Percentiles rank a stretch among this genome's conserved stretches.
These are phyloP conservation scores for Pimpla rufipes DNA, from an alignment of 2,888 invertebrate genomes.

Conservation along the genomic window DNA sequence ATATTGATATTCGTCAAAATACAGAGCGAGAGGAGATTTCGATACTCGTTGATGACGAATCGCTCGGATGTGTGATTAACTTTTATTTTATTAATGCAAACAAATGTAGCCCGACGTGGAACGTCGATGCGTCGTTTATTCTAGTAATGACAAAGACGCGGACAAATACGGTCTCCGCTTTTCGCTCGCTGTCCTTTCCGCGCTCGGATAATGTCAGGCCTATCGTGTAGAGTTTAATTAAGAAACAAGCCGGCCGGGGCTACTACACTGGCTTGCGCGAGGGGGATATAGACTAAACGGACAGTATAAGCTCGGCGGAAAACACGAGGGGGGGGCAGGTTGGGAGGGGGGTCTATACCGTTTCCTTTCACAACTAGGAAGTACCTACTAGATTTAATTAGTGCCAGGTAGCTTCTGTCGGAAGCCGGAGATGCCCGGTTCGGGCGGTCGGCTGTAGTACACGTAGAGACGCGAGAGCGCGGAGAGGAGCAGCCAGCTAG, in stretches of 20 bases:
- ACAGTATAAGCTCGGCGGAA: conserved; percentile 40
- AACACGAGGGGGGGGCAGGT: conserved; percentile 47
- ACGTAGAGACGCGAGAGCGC: conserved; percentile 8
- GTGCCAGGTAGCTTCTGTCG: conserved; percentile 72
- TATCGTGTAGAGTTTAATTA: conserved; percentile 74
- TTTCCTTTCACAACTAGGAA: conserved; percentile 64
- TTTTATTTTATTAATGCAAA: conserved; percentile 17
- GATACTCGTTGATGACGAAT: conserved; percentile 25
- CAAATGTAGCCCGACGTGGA: not conserved
- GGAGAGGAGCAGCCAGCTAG: conserved; percentile 30
- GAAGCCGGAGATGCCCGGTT: conserved; percentile 53
- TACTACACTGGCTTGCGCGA: too few species aligned
- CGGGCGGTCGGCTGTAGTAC: conserved; percentile 44
- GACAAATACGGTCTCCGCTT: not conserved
- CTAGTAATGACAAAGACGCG: not conserved
- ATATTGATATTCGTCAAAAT: conserved; percentile 44
- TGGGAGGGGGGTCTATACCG: conserved; percentile 40
- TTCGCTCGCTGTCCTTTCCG: not conserved
- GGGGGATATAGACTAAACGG: conserved; percentile 50
- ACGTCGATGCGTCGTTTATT: not conserved
- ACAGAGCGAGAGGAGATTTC: not conserved
- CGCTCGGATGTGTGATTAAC: conserved; percentile 8
- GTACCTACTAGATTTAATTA: conserved; percentile 78
- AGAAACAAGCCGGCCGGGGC: conserved; percentile 71
- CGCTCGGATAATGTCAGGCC: conserved; percentile 53